Base-by-base conservation (phyloP, 2,888 invertebrate species). In the Cancer borealis region DNA sequence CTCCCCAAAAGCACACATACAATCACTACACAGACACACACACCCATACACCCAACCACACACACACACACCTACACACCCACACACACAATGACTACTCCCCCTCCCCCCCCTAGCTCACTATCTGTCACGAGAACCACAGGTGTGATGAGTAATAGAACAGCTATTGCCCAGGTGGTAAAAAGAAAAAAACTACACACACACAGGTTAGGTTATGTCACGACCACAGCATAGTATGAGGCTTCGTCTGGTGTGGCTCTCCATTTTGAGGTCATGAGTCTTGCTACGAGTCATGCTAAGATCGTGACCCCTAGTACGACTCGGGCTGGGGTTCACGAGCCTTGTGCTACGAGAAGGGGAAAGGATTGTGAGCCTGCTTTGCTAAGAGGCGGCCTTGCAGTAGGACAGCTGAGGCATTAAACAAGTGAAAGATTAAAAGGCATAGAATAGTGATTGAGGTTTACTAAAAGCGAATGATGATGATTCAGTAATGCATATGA, bases 51-150 rank as follows among this genome's bases (percentile, higher is more conserved):
- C 84, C 0, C 84, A 45, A 12, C 17, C 88, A 88, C 46, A 88
- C 45, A 88, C 46, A 88, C 88, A 88, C 88, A 88, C 21, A 39
- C 84, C 17, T n/a, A 84, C 84, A 26, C 84, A 84, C 30, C n/a
- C 30, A 84, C 84, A 39, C 26, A 84, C 84, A 84, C 84, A n/a
- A 17, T 4, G n/a, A 84, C 84, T 3, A 0, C 84, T 21, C 17
- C 84, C 84, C 17, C 84, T n/a, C 17, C 84, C 84, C n/a, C 84
- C 84, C 8, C 84, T 30, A 26, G 0, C 84, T 3, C 88, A 45
- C 88, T 45, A 88, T 46, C 88, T 6, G 26, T 73, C 73, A 26
- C 26, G 26, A 73, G 73, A 26, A 6, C 73, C 73, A 73, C 73
- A 73, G 10, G 73, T 73, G 73, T 73, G 73, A 73, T 73, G 73